Evolutionary conservation across 2,888 invertebrate genomes (phyloP).

Genomic region (Meliscaeva auricollis): DNA sequence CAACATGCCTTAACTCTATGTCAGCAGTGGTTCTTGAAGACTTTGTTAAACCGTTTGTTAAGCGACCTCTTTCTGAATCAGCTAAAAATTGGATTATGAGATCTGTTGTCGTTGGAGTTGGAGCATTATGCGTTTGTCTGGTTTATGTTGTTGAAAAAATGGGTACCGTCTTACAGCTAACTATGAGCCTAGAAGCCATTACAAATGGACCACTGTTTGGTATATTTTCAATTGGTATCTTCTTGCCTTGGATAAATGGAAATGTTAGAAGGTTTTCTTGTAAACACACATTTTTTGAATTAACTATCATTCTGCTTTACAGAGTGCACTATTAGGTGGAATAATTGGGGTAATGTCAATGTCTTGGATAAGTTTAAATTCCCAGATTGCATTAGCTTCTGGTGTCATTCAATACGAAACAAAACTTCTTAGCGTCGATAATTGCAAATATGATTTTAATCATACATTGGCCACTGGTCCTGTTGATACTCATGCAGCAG

Average conservation of each 20-base stretch:
- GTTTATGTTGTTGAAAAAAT: conserved; percentile 91
- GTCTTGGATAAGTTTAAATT: conserved; percentile 87
- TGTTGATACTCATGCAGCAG: conserved; percentile 76
- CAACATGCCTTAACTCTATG: conserved; percentile 91
- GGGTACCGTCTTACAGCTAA: conserved; percentile 89
- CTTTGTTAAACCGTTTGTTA: conserved; percentile 87
- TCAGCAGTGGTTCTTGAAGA: conserved; percentile 91
- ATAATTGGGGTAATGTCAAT: conserved; percentile 85
- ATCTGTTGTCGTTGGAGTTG: conserved; percentile 88
- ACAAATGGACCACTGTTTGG: conserved; percentile 90
- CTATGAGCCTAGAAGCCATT: conserved; percentile 89
- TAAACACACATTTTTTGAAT: background rate
- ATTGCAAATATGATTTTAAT: conserved; percentile 88
- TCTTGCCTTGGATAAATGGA: conserved; percentile 89
- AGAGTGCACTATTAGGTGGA: conserved; percentile 88
- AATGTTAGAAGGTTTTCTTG: conserved; percentile 86
- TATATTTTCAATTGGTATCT: conserved; percentile 87
- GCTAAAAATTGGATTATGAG: conserved; percentile 88
- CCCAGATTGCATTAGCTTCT: conserved; percentile 87
- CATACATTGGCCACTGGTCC: conserved; percentile 71
- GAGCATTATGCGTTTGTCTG: conserved; percentile 87
- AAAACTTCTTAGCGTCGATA: conserved; percentile 87
- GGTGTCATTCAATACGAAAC: conserved; percentile 88
- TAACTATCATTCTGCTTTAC: background rate
- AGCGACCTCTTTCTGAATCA: conserved; percentile 85